A percentile compares a stretch with the other conserved stretches of the same genome.
Conservation (phyloP, 2,113 vertebrate genomes). For the Dissostichus mawsoni region DNA sequence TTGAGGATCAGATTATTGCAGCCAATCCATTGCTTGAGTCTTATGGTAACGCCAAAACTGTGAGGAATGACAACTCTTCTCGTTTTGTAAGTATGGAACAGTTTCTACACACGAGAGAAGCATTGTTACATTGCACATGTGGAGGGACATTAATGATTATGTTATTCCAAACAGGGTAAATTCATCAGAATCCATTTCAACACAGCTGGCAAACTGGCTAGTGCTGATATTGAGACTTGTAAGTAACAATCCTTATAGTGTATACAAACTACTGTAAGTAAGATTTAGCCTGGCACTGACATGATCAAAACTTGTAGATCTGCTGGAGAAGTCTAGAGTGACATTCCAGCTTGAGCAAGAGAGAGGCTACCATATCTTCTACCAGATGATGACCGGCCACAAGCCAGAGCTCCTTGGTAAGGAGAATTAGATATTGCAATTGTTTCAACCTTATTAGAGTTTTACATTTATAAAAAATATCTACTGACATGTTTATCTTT, state of each 20-base stretch:
- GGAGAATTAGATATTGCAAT: background rate
- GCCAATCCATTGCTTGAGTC: slow-evolving; percentile 76
- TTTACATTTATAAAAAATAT: background rate
- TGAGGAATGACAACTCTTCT: slow-evolving; percentile 78
- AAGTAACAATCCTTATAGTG: slow-evolving; percentile 24
- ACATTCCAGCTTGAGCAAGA: slow-evolving; percentile 74
- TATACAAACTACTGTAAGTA: background rate
- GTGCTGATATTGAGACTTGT: slow-evolving; percentile 79
- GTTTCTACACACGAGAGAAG: background rate
- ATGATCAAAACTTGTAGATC: slow-evolving; percentile 56
- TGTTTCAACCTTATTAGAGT: background rate
- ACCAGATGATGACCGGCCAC: slow-evolving; percentile 78
- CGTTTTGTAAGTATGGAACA: slow-evolving; percentile 69
- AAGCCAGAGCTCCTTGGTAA: slow-evolving; percentile 71
- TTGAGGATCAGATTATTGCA: slow-evolving; percentile 76
- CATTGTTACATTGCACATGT: background rate
- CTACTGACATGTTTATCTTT: fast-evolving
- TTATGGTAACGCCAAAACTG: slow-evolving; percentile 77
- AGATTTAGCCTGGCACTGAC: slow-evolving; percentile 2
- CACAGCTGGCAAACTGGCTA: slow-evolving; percentile 72
- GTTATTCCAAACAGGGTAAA: slow-evolving; percentile 70
- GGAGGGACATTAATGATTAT: background rate
- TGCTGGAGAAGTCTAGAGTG: slow-evolving; percentile 79
- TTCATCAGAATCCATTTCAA: slow-evolving; percentile 77
- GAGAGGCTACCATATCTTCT: slow-evolving; percentile 79